phyloP scores from a whole-genome alignment of 2,113 vertebrate genomes.

The Caranx ignobilis region DNA sequence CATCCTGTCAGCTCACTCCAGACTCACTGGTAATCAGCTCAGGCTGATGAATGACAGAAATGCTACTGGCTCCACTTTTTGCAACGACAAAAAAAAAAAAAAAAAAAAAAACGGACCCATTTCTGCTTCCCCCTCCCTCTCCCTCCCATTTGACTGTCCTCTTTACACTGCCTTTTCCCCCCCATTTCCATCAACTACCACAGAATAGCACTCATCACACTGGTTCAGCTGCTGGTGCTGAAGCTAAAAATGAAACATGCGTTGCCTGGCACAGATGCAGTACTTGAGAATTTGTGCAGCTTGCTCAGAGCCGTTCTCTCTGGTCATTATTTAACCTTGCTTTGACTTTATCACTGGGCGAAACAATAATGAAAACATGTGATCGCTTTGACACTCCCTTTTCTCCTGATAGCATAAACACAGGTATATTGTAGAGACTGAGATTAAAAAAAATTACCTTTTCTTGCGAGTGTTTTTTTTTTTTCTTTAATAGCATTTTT shows the following conservation, averaged over 20 bases:
- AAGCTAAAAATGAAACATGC: slow-evolving; percentile 63
- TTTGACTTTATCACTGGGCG: slow-evolving; percentile 41
- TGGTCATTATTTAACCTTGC: slow-evolving; percentile 34
- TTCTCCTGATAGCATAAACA: neutral
- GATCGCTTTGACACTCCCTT: neutral
- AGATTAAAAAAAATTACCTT: neutral
- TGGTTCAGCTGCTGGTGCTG: slow-evolving; percentile 62
- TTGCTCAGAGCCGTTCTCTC: slow-evolving; percentile 35
- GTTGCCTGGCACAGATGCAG: slow-evolving; percentile 53
- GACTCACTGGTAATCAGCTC: slow-evolving; percentile 79
- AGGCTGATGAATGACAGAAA: slow-evolving; percentile 84
- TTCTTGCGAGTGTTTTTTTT: neutral
- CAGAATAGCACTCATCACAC: slow-evolving; percentile 59
- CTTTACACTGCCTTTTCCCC: slow-evolving; percentile 39
- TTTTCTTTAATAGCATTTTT: neutral
- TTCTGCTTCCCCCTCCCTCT: neutral
- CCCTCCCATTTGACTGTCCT: slow-evolving; percentile 59
- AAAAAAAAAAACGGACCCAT: slow-evolving; percentile 11
- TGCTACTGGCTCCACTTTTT: slow-evolving; percentile 67
- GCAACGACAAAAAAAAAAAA: slow-evolving; percentile 38
- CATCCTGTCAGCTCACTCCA: slow-evolving; percentile 86
- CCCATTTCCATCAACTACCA: slow-evolving; percentile 59
- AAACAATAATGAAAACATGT: slow-evolving; percentile 2
- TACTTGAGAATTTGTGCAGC: slow-evolving; percentile 24
- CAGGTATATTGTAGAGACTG: neutral